A percentile compares a stretch with the other conserved stretches of the same genome.
phyloP scores from a whole-genome alignment of 2,888 invertebrate genomes.

The Myopa testacea region DNA sequence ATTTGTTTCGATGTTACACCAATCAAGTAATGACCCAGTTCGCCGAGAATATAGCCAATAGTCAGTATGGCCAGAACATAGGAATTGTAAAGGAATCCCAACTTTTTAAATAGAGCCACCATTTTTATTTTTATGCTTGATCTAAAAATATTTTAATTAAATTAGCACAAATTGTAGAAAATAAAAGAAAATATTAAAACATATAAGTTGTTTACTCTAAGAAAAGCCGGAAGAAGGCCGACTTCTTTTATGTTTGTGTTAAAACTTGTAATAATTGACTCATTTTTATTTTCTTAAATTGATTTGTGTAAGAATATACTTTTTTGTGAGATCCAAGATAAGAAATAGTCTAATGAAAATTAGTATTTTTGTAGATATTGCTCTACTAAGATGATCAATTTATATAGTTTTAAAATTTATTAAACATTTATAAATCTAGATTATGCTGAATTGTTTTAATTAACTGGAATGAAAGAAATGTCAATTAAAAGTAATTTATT shows the following conservation, averaged over 20 bases:
- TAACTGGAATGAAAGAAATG: not conserved
- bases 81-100: conserved; percentile 79
- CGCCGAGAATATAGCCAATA: conserved; percentile 86
- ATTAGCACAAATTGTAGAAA: not conserved
- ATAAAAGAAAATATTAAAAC: not conserved
- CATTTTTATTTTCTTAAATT: too few species aligned
- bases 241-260: too few species aligned
- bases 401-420: too few species aligned
- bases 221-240: not conserved
- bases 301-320: too few species aligned
- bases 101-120: conserved; percentile 69
- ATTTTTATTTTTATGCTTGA: conserved; percentile 47
- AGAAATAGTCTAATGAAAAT: too few species aligned
- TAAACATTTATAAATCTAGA: not conserved
- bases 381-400: too few species aligned
- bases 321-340: too few species aligned
- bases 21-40: conserved; percentile 88
- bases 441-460: not conserved
- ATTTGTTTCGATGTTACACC: conserved; percentile 90
- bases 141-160: not conserved
- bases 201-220: not conserved
- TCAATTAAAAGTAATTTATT: conserved; percentile 19
- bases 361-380: too few species aligned
- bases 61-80: conserved; percentile 85
- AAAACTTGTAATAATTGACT: too few species aligned